Conservation (phyloP, 2,888 invertebrate genomes). For the Anthrax anthrax region DNA sequence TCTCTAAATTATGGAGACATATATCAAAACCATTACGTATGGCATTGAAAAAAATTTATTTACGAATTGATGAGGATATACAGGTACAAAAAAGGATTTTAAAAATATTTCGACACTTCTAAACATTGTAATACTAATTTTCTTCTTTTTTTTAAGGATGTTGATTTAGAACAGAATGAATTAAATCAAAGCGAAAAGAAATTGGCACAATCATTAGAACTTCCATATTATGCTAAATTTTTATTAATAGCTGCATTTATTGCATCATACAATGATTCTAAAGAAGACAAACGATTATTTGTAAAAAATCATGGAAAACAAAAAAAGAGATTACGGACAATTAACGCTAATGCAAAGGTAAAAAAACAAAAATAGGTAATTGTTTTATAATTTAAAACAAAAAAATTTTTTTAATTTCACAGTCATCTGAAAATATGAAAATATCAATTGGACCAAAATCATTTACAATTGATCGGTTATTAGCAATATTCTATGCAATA, state of each 20-base stretch:
- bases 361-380: constrained; percentile 13
- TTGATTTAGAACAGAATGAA: constrained; percentile 4
- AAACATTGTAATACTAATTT: background rate
- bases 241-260: constrained; percentile 80
- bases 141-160: background rate
- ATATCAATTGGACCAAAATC: constrained; percentile 69
- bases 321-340: constrained; percentile 46
- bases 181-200: constrained; percentile 34
- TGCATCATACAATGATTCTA: constrained; percentile 83
- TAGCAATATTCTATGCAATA: constrained; percentile 84
- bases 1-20: constrained; percentile 62
- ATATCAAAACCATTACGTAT: constrained; percentile 60
- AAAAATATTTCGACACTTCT: too few species aligned
- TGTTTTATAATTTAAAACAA: background rate
- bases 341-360: constrained; percentile 44
- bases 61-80: constrained; percentile 39
- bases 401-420: background rate
- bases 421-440: constrained; percentile 41
- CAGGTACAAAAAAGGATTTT: too few species aligned
- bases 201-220: constrained; percentile 52
- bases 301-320: constrained; percentile 65
- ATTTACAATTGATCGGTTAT: constrained; percentile 64
- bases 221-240: constrained; percentile 83
- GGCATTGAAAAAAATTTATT: constrained; percentile 62
- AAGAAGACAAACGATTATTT: constrained; percentile 75